phyloP scores from a whole-genome alignment of 2,797 vertebrate genomes.

The Premnoplex brunnescens region DNA sequence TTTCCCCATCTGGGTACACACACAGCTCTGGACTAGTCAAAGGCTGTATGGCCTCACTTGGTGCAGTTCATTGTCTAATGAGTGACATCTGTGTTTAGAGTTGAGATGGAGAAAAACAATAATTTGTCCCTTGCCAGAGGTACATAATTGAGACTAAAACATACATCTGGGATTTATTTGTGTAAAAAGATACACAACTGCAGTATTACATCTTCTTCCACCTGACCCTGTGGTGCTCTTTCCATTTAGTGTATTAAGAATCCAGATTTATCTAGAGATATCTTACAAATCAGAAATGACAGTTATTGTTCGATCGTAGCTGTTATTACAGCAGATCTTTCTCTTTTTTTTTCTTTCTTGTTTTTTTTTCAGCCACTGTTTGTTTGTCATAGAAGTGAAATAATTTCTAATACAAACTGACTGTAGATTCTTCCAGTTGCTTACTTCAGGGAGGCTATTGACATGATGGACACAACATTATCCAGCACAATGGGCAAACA shows the following conservation, averaged over 20 bases:
- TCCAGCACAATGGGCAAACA: background rate
- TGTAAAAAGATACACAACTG: background rate
- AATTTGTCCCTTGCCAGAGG: background rate
- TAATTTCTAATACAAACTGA: background rate
- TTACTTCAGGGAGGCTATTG: background rate
- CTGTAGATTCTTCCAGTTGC: background rate
- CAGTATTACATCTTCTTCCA: background rate
- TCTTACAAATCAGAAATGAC: background rate
- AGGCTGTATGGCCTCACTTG: background rate
- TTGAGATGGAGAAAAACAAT: background rate
- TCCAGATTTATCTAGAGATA: background rate
- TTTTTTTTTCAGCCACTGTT: background rate
- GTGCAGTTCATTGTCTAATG: background rate
- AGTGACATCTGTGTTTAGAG: background rate
- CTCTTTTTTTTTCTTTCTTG: rapidly evolving
- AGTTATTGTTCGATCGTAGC: background rate
- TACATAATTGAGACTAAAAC: background rate
- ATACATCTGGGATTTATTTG: slow-evolving; percentile 5
- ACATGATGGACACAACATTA: background rate
- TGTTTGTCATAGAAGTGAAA: background rate
- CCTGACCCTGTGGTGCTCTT: background rate
- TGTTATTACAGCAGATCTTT: background rate
- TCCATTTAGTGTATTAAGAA: background rate
- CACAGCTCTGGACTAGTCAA: background rate
- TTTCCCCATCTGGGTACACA: background rate